Evolutionary conservation across 2,113 vertebrate genomes (phyloP), one percentile per base, ranked within the genome.

Genomic region (Ailurus styani): DNA sequence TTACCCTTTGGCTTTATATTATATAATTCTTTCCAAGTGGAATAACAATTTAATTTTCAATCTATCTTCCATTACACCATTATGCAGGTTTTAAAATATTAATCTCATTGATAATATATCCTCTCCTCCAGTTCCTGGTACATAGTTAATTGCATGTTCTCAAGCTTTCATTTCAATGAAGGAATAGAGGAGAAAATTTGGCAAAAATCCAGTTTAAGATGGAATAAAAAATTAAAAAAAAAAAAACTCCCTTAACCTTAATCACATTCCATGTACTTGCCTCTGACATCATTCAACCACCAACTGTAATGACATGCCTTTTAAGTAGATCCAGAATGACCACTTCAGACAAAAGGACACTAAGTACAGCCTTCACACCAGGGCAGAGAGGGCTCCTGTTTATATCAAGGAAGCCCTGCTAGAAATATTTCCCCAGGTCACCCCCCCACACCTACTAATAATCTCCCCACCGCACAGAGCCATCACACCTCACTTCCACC

Each of bases 281-380:
- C 60, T 91, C 37, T 29, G 18, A 29, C n/a, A 62, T 21, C n/a
- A 5, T 70, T 91, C 60, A 45, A 15, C 57, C 81, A 79, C 27
- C 54, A 79, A 84, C 12, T 73, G 83, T 31, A 78, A 89, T 15
- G 52, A 62, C 37, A 72, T n/a, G 42, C 7, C 87, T 91, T 68
- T 50, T 93, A 29, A 70, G n/a, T 87, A 87, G 87, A 75, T 93
- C 31, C n/a, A 77, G 72, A 93, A 68, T 40, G 55, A 96, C n/a
- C 45, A 70, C 72, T 91, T 73, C 31, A 70, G 15, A 72, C 1
- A 7, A 7, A 95, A 81, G 29, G 37, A n/a, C 68, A 77, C 23
- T 34, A 25, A 84, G 23, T 27, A 42, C 1, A 42, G 34, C 7
- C 64, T 54, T 75, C 50, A 75, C 14, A 60, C 20, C 2, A 7